Evolutionary conservation across 2,113 vertebrate species (phyloP).

Genomic region (Apus apus): DNA sequence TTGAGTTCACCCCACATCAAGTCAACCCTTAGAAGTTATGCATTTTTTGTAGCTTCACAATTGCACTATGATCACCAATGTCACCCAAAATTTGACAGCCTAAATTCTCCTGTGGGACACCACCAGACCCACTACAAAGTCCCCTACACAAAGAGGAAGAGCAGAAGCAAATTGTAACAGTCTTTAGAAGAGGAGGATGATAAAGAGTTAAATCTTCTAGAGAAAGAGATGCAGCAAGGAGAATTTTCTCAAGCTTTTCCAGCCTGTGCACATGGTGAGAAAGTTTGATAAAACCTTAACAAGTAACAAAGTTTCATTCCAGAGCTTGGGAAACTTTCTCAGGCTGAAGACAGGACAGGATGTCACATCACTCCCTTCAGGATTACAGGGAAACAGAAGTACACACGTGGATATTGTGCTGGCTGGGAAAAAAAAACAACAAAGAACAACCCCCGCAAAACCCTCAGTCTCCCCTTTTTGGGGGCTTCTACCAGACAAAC

Average conservation of each 20-base stretch:
- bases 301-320: neutral
- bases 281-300: constrained; percentile 3
- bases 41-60: neutral
- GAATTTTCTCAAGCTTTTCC: constrained; percentile 60
- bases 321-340: constrained; percentile 56
- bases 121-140: neutral
- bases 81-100: neutral
- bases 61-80: accelerated
- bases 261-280: constrained; percentile 8
- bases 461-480: neutral
- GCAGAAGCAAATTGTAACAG: neutral
- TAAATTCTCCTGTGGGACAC: neutral
- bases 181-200: neutral
- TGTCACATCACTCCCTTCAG: neutral
- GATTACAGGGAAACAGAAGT: neutral
- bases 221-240: neutral
- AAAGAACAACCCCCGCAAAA: too few species aligned
- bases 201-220: constrained; percentile 23
- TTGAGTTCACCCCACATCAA: neutral
- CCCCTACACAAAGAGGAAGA: neutral
- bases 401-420: neutral
- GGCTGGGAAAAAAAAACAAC: neutral
- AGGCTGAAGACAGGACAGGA: constrained; percentile 40
- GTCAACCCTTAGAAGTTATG: neutral
- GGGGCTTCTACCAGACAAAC: neutral